Evolutionary conservation across 2,888 invertebrate genomes (phyloP), one percentile per base, ranked within the genome.

Genomic region (Augiades crinisus): DNA sequence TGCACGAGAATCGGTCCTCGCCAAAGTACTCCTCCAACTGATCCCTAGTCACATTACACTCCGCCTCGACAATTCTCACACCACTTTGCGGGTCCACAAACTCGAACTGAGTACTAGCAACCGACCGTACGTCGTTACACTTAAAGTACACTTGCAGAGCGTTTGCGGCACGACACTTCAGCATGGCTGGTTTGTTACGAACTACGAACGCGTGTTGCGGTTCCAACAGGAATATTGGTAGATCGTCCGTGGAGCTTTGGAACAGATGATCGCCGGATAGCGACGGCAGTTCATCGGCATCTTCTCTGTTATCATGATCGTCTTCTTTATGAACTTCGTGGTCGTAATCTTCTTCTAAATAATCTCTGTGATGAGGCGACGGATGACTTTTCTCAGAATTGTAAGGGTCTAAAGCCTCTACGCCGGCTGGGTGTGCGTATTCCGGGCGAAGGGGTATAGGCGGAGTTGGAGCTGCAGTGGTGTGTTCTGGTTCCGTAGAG

Each of bases 11-110:
- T 64, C 95, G 93, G 51, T 96, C 96, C 71, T 95, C 94, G 55
- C 96, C 97, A 71, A 96, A 97, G 84, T 96, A 98, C 75, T 98
- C 98, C 72, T 98, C 98, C 63, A 99, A 95, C 75, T 96, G 95
- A 81, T 96, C 95, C 60, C 97, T 92, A 31, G 95, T 95, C 62
- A 98, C 94, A 75, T 97, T 96, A 62, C 96, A 93, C 64, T 95
- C 95, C 37, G 95, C 95, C 76, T 97, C 97, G 63, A 96, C 94
- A 73, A 96, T 94, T 63, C 96, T 92, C 40, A 96, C 95, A 53
- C 97, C 97, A 51, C 94, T 95, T 75, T 96, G 96, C 31, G 97
- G 96, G 79, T 98, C 96, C 55, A 96, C 96, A 75, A 96, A 96
- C 66, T 95, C 95, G 67, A 95, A 94, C 70, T 94, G 94, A 52